Base-by-base conservation (phyloP, 2,113 vertebrate genomes). In the Odontophorus gujanensis region DNA sequence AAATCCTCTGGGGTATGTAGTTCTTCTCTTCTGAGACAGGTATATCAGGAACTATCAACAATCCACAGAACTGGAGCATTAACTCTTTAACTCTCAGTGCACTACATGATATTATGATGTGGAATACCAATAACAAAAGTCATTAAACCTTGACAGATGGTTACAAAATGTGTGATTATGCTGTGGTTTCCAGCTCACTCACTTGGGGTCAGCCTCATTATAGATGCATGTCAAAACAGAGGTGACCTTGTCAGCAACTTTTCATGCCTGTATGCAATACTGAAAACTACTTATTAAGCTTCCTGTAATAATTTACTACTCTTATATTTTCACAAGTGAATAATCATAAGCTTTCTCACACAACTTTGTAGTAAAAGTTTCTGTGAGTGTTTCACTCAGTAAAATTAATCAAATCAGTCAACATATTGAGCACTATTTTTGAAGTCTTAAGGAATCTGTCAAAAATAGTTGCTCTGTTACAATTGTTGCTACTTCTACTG, bases 101-200 rank as follows among this genome's bases (percentile, higher is more conserved):
- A 40, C 40, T 40, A 40, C 40, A 40, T 40, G 40, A 40, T 40
- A 40, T 40, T 40, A 40, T 40, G 40, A 40, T 40, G 40, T 40
- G 40, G 40, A 40, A 40, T 40, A 40, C 40, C 40, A 13, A 13
- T 40, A 40, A 40, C 4, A 11, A 40, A 40, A 40, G 12, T 40
- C 40, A 40, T 40, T 40, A 40, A 40, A 40, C 40, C 40, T 40
- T 40, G 40, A 40, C 40, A 40, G 40, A 77, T 26, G 16, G 55
- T n/a, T 48, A 84, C 7, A 50, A 68, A 30, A 18, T 17, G 13
- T 0, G 1, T 0, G 0, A 36, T 40, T 75, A 20, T 61, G 4
- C 24, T 40, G 30, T 73, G 18, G 15, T 83, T 85, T 62, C 50
- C 3, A 2, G 30, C 26, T 90, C 42, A 34, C 8, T 45, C 24